A percentile compares a stretch with the other conserved stretches of the same genome.
phyloP scores from a whole-genome alignment of 2,888 invertebrate genomes.

The Marasmarcha lunaedactyla region DNA sequence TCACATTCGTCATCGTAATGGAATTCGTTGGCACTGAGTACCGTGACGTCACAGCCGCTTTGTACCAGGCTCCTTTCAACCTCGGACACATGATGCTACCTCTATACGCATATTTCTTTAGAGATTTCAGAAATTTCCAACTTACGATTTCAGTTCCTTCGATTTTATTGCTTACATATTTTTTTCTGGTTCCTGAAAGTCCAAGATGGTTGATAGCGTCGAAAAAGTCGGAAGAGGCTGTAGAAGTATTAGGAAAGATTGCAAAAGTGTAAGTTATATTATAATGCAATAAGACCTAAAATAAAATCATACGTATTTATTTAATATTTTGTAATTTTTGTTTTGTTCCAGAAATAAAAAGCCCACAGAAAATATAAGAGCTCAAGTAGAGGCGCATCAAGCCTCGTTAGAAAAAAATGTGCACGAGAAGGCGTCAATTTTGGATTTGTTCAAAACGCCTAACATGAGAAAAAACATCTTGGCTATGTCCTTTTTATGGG shows the following conservation, averaged over 20 bases:
- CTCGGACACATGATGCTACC: slow-evolving; percentile 76
- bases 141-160: slow-evolving; percentile 74
- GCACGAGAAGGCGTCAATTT: background rate
- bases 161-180: slow-evolving; percentile 71
- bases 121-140: slow-evolving; percentile 75
- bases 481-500: slow-evolving; percentile 75
- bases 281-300: background rate
- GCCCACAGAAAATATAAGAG: slow-evolving; percentile 28
- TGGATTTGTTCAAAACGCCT: slow-evolving; percentile 57
- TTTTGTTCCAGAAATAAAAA: slow-evolving; percentile 22
- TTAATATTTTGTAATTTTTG: slow-evolving; percentile 13
- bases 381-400: slow-evolving; percentile 21
- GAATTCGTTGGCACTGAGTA: slow-evolving; percentile 73
- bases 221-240: slow-evolving; percentile 75
- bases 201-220: slow-evolving; percentile 83
- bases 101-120: slow-evolving; percentile 71
- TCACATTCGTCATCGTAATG: slow-evolving; percentile 71
- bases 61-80: slow-evolving; percentile 78
- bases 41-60: slow-evolving; percentile 69
- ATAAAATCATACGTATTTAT: too few relatives aligned
- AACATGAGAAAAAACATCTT: slow-evolving; percentile 72
- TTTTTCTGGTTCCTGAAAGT: slow-evolving; percentile 80
- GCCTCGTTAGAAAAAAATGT: slow-evolving; percentile 12
- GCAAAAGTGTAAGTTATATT: slow-evolving; percentile 59
- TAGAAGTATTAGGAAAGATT: slow-evolving; percentile 73